Evolutionary conservation across 2,888 invertebrate species (phyloP), one percentile per base, ranked within the genome.

Genomic region (Nineta flava): DNA sequence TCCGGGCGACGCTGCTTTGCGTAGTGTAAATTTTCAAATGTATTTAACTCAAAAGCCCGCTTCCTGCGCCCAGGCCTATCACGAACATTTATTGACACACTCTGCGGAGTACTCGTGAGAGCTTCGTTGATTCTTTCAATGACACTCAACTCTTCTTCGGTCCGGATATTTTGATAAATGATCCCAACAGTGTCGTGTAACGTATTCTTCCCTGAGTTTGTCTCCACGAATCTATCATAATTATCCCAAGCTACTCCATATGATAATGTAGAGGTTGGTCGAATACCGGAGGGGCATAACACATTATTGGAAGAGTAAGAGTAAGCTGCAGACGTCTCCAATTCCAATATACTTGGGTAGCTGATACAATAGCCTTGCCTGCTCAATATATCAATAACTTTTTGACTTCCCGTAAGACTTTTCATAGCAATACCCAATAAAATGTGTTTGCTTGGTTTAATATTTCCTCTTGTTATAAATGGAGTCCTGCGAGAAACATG

Each of bases 131-230:
- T 50, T 34, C 47, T 51, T 53, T 55, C 13, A 12, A 52, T 52
- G 19, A 50, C 46, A 42, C 53, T 51, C 41, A 52, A 52, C 51
- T 56, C 52, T 15, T 38, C 38, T 53, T 53, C 52, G 40, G 55
- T 53, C 46, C 53, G 53, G 31, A 56, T 55, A 55, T 55, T 55
- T 54, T 62, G 61, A 53, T 55, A 60, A 26, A 60, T 56, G 19
- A 61, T 61, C 43, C 60, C 57, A 9, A 62, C 62, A 0, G 60
- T 63, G 50, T 63, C 61, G 52, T 62, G 63, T 46, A 63, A 49
- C 21, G 57, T 57, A 51, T 57, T 50, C 55, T 57, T 56, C 15
- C 56, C 58, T 19, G 52, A 50, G 45, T 15, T 53, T 45, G 55
- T 57, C 15, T 58, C 55, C 4, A 57, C 56, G 52, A 52, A 57